A percentile compares a stretch with the other conserved stretches of the same genome.
phyloP scores from a whole-genome alignment of 2,888 invertebrate species.

The Rapana venosa region DNA sequence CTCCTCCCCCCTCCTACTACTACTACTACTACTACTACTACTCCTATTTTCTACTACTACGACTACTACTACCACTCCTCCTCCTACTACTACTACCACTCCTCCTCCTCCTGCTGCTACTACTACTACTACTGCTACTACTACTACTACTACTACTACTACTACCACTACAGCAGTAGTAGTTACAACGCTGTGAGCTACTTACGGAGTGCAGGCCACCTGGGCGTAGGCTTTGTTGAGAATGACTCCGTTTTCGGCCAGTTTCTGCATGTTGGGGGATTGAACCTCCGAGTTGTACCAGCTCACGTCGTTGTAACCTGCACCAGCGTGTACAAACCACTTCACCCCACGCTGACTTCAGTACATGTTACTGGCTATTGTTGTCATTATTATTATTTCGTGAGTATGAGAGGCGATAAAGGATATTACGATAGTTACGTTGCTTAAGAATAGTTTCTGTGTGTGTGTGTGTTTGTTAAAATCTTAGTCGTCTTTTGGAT shows the following conservation, averaged over 20 bases:
- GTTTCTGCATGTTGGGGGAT: constrained; percentile 77
- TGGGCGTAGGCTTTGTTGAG: constrained; percentile 78
- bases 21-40: too few species aligned
- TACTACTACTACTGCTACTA: background rate
- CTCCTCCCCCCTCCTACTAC: too few species aligned
- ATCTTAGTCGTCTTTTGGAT: too few species aligned
- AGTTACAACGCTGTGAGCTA: constrained; percentile 17
- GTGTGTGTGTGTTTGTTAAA: too few species aligned
- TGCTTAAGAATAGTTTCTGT: too few species aligned
- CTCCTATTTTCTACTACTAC: too few species aligned
- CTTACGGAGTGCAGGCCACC: constrained; percentile 79
- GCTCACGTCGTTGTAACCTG: constrained; percentile 79
- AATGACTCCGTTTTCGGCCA: constrained; percentile 76
- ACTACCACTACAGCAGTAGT: background rate
- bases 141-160: background rate
- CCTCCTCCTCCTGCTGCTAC: background rate
- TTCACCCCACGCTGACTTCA: background rate
- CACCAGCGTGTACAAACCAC: background rate
- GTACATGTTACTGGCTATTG: too few species aligned
- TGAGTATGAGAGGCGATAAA: too few species aligned
- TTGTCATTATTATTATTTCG: too few species aligned
- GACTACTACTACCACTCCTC: too few species aligned
- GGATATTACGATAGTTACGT: too few species aligned
- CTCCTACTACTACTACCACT: too few species aligned
- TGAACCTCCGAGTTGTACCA: constrained; percentile 78